phyloP scores from a whole-genome alignment of 2,113 vertebrate species.

The Thryonomys swinderianus region DNA sequence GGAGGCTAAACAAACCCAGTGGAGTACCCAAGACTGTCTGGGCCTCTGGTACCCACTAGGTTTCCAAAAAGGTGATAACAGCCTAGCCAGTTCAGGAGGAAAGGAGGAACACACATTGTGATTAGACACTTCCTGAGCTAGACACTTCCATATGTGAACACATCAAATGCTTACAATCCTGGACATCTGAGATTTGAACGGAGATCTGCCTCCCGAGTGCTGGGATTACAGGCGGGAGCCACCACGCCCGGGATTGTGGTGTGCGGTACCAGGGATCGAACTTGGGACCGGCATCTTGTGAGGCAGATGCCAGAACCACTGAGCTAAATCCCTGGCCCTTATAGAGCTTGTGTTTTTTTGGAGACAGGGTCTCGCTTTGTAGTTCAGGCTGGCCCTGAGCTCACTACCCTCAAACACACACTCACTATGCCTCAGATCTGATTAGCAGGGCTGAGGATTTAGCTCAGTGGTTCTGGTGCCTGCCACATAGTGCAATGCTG shows the following conservation, averaged over 20 bases:
- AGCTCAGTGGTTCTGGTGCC: too few species aligned
- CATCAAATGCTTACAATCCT: not conserved
- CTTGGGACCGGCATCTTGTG: too few species aligned
- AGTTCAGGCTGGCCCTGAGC: too few species aligned
- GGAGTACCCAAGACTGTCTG: not conserved
- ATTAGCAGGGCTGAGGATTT: too few species aligned
- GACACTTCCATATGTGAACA: not conserved
- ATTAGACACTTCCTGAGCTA: not conserved
- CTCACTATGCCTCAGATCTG: not conserved
- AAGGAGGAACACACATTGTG: not conserved
- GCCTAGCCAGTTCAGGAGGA: not conserved
- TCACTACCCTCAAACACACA: not conserved
- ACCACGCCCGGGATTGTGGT: too few species aligned
- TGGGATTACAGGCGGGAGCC: too few species aligned
- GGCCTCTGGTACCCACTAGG: not conserved
- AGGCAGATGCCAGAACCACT: too few species aligned
- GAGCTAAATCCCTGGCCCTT: too few species aligned
- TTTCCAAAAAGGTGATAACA: not conserved
- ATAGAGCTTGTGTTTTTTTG: too few species aligned
- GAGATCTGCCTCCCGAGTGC: not conserved
- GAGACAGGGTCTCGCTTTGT: too few species aligned
- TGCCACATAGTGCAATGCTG: too few species aligned
- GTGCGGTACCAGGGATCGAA: too few species aligned
- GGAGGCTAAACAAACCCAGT: not conserved
- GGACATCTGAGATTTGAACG: not conserved